These are phyloP conservation scores for Carabus problematicus DNA, from an alignment of 2,888 invertebrate genomes.

Conservation along the genomic window DNA sequence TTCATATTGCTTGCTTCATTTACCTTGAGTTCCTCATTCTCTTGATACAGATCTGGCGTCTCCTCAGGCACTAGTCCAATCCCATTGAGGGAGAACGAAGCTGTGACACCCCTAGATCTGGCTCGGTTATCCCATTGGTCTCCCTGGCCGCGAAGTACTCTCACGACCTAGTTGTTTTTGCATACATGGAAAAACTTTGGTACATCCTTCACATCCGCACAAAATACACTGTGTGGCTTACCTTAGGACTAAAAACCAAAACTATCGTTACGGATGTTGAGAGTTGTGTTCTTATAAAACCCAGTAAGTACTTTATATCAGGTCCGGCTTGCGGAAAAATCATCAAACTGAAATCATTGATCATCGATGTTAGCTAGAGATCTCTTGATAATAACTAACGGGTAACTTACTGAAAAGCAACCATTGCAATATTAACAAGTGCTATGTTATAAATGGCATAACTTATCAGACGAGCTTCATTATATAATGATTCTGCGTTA, in stretches of 20 bases:
- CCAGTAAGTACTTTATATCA: slow-evolving; percentile 89
- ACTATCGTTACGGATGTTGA: slow-evolving; percentile 88
- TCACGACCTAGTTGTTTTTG: slow-evolving; percentile 68
- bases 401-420: slow-evolving; percentile 87
- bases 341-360: slow-evolving; percentile 71
- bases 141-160: slow-evolving; percentile 84
- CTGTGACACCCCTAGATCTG: slow-evolving; percentile 81
- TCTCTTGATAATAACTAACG: not conserved
- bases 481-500: slow-evolving; percentile 91
- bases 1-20: slow-evolving; percentile 9
- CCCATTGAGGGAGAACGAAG: slow-evolving; percentile 85
- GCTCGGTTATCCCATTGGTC: slow-evolving; percentile 91
- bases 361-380: not conserved
- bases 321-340: slow-evolving; percentile 88
- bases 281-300: slow-evolving; percentile 89
- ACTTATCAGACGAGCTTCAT: slow-evolving; percentile 91
- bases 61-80: slow-evolving; percentile 86
- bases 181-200: not conserved
- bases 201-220: slow-evolving; percentile 6
- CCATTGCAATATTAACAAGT: slow-evolving; percentile 89
- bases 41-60: slow-evolving; percentile 85
- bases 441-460: slow-evolving; percentile 96
- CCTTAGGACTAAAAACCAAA: slow-evolving; percentile 87
- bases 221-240: slow-evolving; percentile 53
- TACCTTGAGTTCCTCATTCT: slow-evolving; percentile 90